Evolutionary conservation across 2,888 invertebrate species (phyloP).

Genomic region (Mechanitis messenoides): DNA sequence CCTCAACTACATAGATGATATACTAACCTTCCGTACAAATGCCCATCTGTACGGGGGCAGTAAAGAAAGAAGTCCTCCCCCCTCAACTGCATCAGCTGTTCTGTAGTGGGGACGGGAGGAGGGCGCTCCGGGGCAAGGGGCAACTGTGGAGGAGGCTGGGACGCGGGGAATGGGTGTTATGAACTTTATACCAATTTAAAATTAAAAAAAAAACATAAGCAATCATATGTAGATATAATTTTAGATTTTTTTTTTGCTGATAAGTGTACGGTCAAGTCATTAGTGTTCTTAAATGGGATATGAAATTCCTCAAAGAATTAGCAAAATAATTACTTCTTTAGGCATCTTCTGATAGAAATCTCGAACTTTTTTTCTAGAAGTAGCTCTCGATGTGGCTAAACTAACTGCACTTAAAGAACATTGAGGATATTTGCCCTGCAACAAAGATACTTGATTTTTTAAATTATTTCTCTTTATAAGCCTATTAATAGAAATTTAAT

Average conservation of each 20-base stretch:
- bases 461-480: no score
- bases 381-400: constrained; percentile 54
- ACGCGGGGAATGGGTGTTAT: background rate
- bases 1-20: background rate
- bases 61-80: constrained; percentile 67
- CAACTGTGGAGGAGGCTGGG: constrained; percentile 41
- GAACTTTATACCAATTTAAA: no score
- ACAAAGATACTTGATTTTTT: background rate
- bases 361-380: constrained; percentile 45
- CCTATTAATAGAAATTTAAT: no score
- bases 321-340: constrained; percentile 44
- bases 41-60: constrained; percentile 50
- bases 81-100: constrained; percentile 52
- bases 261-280: no score
- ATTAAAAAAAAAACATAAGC: no score
- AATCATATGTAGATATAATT: no score
- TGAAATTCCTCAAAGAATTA: no score
- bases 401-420: constrained; percentile 60
- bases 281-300: no score
- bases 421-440: constrained; percentile 54
- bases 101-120: constrained; percentile 43
- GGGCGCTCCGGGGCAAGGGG: constrained; percentile 51
- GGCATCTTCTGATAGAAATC: constrained; percentile 61
- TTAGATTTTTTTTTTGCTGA: no score
- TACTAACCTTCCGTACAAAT: constrained; percentile 56